A percentile compares a stretch with the other conserved stretches of the same genome.
These are phyloP conservation scores for Xenotilapia leptura DNA, from an alignment of 2,113 vertebrate species.

Conservation along the genomic window DNA sequence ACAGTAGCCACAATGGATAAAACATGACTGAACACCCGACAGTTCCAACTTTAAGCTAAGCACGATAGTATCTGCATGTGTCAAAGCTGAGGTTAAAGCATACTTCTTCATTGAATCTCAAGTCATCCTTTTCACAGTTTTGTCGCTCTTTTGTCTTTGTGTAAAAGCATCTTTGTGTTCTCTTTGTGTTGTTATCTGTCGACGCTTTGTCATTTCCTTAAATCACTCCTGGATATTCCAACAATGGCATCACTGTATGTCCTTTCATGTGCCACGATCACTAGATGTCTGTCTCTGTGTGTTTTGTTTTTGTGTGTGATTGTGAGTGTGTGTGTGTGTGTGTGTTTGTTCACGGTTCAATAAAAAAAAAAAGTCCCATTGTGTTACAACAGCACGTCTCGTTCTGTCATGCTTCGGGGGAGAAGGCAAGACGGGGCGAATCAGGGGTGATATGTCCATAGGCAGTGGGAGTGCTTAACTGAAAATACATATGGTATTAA, in stretches of 20 bases:
- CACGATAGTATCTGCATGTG: neutral
- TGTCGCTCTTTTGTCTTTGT: neutral
- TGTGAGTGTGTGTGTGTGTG: constrained; percentile 29
- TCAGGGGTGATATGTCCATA: constrained; percentile 57
- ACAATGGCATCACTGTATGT: constrained; percentile 54
- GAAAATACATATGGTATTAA: constrained; percentile 22
- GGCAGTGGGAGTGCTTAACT: constrained; percentile 11
- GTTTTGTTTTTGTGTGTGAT: constrained; percentile 31
- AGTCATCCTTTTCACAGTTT: neutral
- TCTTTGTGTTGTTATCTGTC: constrained; percentile 12
- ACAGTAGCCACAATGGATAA: constrained; percentile 35
- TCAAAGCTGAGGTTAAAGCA: neutral
- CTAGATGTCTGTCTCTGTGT: constrained; percentile 31
- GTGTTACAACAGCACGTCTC: constrained; percentile 47
- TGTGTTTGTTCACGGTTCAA: constrained; percentile 33
- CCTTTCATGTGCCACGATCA: constrained; percentile 22
- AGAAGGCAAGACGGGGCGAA: constrained; percentile 66
- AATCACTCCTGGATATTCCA: constrained; percentile 26
- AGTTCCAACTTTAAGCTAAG: neutral
- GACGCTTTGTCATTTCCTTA: neutral
- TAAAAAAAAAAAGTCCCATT: constrained; percentile 44
- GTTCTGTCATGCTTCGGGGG: constrained; percentile 57
- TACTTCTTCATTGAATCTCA: neutral
- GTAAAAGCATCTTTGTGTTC: neutral
- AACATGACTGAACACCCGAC: neutral